phyloP scores from a whole-genome alignment of 1,140 invertebrate genomes.

The Orius laevigatus region DNA sequence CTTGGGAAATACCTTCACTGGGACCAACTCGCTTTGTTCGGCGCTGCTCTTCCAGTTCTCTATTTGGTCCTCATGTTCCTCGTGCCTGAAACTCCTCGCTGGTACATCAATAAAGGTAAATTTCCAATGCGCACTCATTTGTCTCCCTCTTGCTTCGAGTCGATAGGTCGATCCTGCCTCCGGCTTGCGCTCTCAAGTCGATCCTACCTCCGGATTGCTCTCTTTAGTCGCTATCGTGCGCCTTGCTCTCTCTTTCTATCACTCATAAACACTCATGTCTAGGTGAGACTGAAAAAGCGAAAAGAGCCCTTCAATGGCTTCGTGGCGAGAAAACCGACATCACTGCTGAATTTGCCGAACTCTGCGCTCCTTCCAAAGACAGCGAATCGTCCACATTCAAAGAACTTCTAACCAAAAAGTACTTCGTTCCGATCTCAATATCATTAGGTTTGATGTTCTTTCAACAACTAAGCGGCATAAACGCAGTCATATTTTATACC shows the following conservation, averaged over 20 bases:
- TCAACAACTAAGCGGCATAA: conserved; percentile 76
- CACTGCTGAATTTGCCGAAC: conserved; percentile 39
- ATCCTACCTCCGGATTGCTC: no score
- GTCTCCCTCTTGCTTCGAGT: no score
- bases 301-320: conserved; percentile 41
- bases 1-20: conserved; percentile 60
- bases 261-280: no score
- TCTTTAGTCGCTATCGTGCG: no score
- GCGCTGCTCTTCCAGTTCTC: conserved; percentile 55
- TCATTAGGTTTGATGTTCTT: conserved; percentile 64
- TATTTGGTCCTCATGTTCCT: conserved; percentile 60
- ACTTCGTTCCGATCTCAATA: conserved; percentile 27
- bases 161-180: no score
- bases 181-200: no score
- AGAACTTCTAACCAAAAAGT: neutral
- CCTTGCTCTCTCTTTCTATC: no score
- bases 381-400: conserved; percentile 17
- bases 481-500: conserved; percentile 69
- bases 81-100: conserved; percentile 80
- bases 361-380: conserved; percentile 35
- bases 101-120: conserved; percentile 56
- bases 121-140: no score
- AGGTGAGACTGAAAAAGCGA: conserved; percentile 33
- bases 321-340: conserved; percentile 48
- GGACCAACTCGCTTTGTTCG: conserved; percentile 61